These are phyloP conservation scores for Xiphophorus couchianus DNA, from an alignment of 2,113 vertebrate genomes.

Conservation along the genomic window DNA sequence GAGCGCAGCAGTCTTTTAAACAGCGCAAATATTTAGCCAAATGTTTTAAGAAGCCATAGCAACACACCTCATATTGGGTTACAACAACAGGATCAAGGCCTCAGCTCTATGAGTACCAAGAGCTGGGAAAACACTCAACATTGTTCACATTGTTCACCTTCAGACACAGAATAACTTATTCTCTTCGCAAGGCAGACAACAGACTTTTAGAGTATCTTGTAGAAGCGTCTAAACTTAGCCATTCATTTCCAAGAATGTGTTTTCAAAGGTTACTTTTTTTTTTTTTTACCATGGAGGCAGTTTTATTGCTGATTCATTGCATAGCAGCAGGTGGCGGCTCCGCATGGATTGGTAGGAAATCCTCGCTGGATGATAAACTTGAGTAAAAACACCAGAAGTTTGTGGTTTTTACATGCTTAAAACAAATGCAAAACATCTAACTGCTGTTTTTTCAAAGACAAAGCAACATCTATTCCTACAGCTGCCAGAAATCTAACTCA, in stretches of 20 bases:
- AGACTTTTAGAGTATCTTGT: not conserved
- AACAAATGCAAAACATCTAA: too few species aligned
- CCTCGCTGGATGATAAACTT: not conserved
- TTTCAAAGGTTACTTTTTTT: too few species aligned
- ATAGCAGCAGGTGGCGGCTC: not conserved
- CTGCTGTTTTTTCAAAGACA: too few species aligned
- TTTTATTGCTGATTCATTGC: not conserved
- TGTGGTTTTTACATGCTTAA: too few species aligned
- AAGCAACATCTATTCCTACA: too few species aligned
- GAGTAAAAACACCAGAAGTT: too few species aligned
- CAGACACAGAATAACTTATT: not conserved
- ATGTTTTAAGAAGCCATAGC: constrained; percentile 51
- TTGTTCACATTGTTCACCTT: not conserved
- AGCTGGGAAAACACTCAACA: too few species aligned
- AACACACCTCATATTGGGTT: constrained; percentile 61
- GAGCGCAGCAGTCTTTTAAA: constrained; percentile 36
- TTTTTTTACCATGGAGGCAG: not conserved
- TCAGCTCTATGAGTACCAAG: too few species aligned
- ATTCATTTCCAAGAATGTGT: not conserved
- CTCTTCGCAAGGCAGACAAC: not conserved
- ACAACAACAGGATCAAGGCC: not conserved
- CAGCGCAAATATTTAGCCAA: constrained; percentile 72
- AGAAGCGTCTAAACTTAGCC: not conserved
- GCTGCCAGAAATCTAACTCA: too few species aligned
- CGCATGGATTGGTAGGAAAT: too few species aligned